Evolutionary conservation across 2,113 vertebrate species (phyloP), one percentile per base, ranked within the genome.

Genomic region (Hyperopisus bebe): DNA sequence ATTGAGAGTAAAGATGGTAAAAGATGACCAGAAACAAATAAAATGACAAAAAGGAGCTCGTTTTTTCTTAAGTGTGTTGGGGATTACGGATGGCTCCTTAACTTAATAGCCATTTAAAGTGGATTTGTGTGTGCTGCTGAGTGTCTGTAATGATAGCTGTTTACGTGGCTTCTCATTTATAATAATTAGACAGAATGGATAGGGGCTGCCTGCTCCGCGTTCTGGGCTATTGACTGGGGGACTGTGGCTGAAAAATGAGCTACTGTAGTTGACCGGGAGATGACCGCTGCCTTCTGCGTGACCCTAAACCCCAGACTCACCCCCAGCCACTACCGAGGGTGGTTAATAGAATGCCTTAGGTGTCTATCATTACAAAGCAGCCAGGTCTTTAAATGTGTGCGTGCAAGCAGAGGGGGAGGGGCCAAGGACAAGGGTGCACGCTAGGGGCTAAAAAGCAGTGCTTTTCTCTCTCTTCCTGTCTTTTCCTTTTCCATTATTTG

Each of bases 101-200:
- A 96, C 94, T 95, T 96, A 96, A 96, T 96, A 95, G 95, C 95
- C 94, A 96, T 96, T 96, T 96, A 95, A 96, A 96, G 95, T 95
- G 95, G 95, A 96, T 96, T 95, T 95, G 95, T 96, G 95, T 95
- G 93, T 94, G 95, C 95, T 95, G 94, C 94, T 95, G 95, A 96
- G 95, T 95, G 95, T 95, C 94, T 96, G 95, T 96, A 96, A 96
- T 95, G 95, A 96, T 94, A 94, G 94, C 95, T 96, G 96, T 96
- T 96, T 96, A 96, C 95, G 95, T 96, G 95, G 94, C 96, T 96
- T 95, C 95, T 97, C 97, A 97, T 98, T 97, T 97, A 97, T 98
- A 98, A 97, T 97, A 98, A 98, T 98, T 98, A 98, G 96, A 96
- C 96, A 96, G 96, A 97, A 97, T 97, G 96, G 97, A 98, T 97